phyloP scores from a whole-genome alignment of 1,140 invertebrate species.

The Diorhabda elongata region DNA sequence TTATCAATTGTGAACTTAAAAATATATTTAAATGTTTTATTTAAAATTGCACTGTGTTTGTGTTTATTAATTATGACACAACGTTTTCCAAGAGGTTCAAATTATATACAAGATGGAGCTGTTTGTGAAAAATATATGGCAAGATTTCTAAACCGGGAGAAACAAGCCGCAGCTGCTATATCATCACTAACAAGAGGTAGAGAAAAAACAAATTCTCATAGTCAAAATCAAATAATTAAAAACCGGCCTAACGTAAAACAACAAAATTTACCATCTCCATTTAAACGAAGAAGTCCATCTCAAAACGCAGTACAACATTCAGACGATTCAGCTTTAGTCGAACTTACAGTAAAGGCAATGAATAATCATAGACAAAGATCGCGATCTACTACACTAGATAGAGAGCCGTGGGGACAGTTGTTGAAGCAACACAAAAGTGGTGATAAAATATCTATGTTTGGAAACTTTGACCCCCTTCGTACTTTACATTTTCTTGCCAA shows the following conservation, averaged over 20 bases:
- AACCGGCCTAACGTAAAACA: conserved; percentile 18
- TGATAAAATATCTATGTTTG: conserved; percentile 38
- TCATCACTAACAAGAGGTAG: not conserved
- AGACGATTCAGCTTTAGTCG: conserved; percentile 28
- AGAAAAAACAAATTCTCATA: conserved; percentile 7
- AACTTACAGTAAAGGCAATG: conserved; percentile 24
- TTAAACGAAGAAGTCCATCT: conserved; percentile 9
- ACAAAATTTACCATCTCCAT: conserved; percentile 23
- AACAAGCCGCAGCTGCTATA: conserved; percentile 6
- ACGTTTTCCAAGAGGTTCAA: conserved; percentile 7
- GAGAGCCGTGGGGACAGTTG: conserved; percentile 40
- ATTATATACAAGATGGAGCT: conserved; percentile 11
- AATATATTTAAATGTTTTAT: conserved; percentile 17
- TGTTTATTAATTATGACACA: conserved; percentile 18
- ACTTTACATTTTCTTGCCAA: conserved; percentile 43
- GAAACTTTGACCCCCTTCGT: conserved; percentile 41
- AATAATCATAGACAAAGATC: conserved; percentile 32
- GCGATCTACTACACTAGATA: conserved; percentile 25
- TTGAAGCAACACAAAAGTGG: conserved; percentile 32
- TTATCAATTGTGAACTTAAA: conserved; percentile 11
- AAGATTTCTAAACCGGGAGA: conserved; percentile 14
- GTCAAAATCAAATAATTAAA: conserved; percentile 17
- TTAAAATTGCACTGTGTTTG: conserved; percentile 24
- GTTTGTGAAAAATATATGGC: conserved; percentile 19
- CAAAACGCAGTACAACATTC: conserved; percentile 9